Percentiles rank a stretch among this genome's conserved stretches.
These are phyloP conservation scores for Laodelphax striatellus DNA, from an alignment of 1,140 invertebrate genomes.

Conservation along the genomic window DNA sequence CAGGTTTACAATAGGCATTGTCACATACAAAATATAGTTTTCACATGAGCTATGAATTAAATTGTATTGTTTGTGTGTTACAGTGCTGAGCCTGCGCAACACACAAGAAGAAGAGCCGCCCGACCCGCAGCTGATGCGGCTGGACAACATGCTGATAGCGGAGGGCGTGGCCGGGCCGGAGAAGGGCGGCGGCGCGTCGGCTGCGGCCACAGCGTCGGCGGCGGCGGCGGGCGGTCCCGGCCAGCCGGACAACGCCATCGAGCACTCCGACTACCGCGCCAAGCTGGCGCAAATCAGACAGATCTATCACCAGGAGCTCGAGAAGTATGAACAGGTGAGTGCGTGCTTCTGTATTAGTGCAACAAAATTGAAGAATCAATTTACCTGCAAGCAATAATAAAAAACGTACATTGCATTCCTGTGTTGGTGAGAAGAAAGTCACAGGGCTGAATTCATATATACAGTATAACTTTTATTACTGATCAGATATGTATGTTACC, in stretches of 20 bases:
- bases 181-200: conserved; percentile 85
- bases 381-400: no score
- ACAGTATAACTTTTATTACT: no score
- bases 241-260: conserved; percentile 88
- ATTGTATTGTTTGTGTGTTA: conserved; percentile 32
- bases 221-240: conserved; percentile 67
- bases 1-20: no score
- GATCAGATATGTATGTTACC: no score
- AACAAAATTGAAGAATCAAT: no score
- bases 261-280: conserved; percentile 97
- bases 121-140: conserved; percentile 95
- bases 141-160: conserved; percentile 99
- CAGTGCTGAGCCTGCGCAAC: conserved; percentile 88
- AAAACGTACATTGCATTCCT: no score
- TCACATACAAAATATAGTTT: no score
- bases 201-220: conserved; percentile 80
- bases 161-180: conserved; percentile 98
- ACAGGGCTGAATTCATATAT: no score
- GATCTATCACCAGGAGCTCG: conserved; percentile 97
- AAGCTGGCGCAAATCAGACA: conserved; percentile 98
- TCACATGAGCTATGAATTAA: no score
- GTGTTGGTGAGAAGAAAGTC: no score
- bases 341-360: no score
- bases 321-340: conserved; percentile 92
- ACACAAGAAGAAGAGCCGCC: conserved; percentile 97